Percentiles rank a stretch among this genome's conserved stretches.
Conservation (phyloP, 2,888 invertebrate species). For the Sarcophaga variegata region DNA sequence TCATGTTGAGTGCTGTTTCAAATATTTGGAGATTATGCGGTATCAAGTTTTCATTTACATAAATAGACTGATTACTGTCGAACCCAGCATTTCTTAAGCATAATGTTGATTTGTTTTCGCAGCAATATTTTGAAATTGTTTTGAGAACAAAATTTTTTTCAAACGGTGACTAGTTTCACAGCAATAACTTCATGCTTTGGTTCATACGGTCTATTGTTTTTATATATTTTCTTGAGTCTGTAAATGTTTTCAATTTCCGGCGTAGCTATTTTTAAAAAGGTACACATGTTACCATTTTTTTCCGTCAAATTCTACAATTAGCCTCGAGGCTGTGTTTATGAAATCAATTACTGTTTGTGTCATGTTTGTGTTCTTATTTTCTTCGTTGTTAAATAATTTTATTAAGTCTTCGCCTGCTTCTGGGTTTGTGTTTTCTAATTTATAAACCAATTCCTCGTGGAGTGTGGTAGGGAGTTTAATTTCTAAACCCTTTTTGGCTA, state of each 20-base stretch:
- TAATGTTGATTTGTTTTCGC: background rate
- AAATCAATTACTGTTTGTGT: background rate
- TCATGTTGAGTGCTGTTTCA: constrained; percentile 4
- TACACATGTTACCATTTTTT: too few species aligned
- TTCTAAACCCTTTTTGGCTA: too few species aligned
- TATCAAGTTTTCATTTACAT: constrained; percentile 2
- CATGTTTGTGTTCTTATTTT: background rate
- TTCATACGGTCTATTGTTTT: constrained; percentile 4
- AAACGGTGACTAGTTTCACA: constrained; percentile 4
- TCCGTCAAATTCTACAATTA: background rate
- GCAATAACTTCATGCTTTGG: background rate
- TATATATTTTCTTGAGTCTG: background rate
- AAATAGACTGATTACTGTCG: background rate
- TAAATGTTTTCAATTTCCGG: background rate
- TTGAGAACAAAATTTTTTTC: constrained; percentile 8
- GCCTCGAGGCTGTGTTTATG: background rate
- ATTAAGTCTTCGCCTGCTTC: too few species aligned
- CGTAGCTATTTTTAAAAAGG: too few species aligned
- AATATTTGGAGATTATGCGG: background rate
- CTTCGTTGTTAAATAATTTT: too few species aligned
- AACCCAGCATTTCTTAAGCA: constrained; percentile 6
- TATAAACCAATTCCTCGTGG: too few species aligned
- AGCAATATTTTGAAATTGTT: background rate
- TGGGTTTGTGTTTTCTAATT: too few species aligned
- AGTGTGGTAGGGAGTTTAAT: too few species aligned